Conservation (phyloP, 2,113 vertebrate species). For the Sceloporus tristichus region DNA sequence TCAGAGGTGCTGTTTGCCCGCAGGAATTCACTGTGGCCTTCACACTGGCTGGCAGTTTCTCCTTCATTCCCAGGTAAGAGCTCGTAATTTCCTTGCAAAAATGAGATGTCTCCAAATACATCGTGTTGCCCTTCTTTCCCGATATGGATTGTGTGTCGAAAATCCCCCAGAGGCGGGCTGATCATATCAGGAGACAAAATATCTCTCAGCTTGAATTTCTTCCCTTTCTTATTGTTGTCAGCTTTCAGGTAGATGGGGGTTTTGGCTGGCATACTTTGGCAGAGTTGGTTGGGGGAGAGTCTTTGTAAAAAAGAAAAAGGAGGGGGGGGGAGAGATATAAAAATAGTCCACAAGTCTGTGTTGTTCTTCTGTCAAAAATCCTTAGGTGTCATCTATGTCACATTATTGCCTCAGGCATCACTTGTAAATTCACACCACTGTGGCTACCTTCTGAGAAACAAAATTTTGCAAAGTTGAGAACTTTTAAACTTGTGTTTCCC, state of each 20-base stretch:
- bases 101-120: conserved; percentile 97
- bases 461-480: neutral
- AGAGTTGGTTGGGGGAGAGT: neutral
- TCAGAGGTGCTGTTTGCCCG: conserved; percentile 96
- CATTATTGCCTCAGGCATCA: conserved; percentile 43
- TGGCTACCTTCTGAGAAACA: conserved; percentile 23
- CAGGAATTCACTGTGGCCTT: conserved; percentile 86
- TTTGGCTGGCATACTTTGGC: conserved; percentile 92
- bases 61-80: conserved; percentile 89
- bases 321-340: neutral
- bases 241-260: conserved; percentile 98
- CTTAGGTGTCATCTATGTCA: conserved; percentile 43
- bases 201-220: conserved; percentile 95
- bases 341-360: conserved; percentile 44
- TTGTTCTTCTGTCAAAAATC: conserved; percentile 23
- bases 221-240: conserved; percentile 93
- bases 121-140: conserved; percentile 94
- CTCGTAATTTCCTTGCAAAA: conserved; percentile 96
- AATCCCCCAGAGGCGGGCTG: conserved; percentile 96
- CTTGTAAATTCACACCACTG: neutral
- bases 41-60: conserved; percentile 80
- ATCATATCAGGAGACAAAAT: conserved; percentile 98
- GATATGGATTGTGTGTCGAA: conserved; percentile 98
- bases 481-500: conserved; percentile 22
- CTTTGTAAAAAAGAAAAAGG: neutral